Evolutionary conservation across 2,888 invertebrate species (phyloP).

Genomic region (Lepidochitona cinerea): DNA sequence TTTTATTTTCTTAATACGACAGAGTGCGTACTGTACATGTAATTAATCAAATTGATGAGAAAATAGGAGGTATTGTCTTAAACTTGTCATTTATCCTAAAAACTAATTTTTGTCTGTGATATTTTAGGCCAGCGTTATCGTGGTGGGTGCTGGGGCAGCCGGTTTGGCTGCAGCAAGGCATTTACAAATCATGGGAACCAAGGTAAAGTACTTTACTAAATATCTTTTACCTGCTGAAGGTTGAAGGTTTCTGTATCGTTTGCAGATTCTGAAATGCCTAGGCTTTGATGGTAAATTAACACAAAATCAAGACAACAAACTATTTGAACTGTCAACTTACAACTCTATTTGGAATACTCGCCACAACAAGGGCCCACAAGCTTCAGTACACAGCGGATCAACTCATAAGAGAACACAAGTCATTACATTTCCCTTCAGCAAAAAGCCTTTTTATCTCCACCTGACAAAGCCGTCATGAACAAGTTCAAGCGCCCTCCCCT

Average conservation of each 20-base stretch:
- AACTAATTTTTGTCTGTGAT: not conserved
- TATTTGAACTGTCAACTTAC: not conserved
- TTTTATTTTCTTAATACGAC: too few species aligned
- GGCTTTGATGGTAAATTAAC: not conserved
- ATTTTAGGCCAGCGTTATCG: slow-evolving; percentile 65
- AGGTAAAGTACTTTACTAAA: slow-evolving; percentile 60
- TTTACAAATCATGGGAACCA: slow-evolving; percentile 69
- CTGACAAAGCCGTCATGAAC: too few species aligned
- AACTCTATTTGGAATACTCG: not conserved
- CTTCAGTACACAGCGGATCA: too few species aligned
- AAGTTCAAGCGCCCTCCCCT: too few species aligned
- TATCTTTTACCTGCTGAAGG: not conserved
- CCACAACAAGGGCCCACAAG: too few species aligned
- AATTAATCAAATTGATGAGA: too few species aligned
- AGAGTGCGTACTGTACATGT: too few species aligned
- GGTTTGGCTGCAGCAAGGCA: slow-evolving; percentile 73
- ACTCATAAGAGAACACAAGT: too few species aligned
- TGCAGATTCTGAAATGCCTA: not conserved
- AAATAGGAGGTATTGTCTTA: not conserved
- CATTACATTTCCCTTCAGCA: too few species aligned
- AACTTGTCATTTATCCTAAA: too few species aligned
- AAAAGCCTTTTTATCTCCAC: too few species aligned
- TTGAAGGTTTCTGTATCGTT: not conserved
- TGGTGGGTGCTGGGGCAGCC: slow-evolving; percentile 72
- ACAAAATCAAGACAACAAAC: not conserved